Evolutionary conservation across 1,140 invertebrate species (phyloP), one percentile per base, ranked within the genome.

Genomic region (Ericerus pela): DNA sequence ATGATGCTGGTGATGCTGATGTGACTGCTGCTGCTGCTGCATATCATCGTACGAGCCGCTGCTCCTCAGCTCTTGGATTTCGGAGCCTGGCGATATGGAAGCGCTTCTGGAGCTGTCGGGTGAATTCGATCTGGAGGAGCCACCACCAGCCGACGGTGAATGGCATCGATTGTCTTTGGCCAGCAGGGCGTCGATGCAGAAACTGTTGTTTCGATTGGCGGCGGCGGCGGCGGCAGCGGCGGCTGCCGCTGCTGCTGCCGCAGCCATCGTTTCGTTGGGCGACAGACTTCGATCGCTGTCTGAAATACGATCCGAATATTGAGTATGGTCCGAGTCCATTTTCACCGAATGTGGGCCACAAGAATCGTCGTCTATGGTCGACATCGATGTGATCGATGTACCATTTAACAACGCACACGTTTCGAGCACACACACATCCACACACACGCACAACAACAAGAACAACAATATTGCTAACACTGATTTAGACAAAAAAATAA

Each of bases 101-200:
- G 68, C 68, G 62, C 72, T 69, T 33, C 60, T 51, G 51, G 53
- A 61, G 57, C 59, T 61, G 54, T 55, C 58, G 56, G 16, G 59
- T 58, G 28, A 62, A 58, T n/a, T 47, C 18, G 61, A 36, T n/a
- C n/a, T n/a, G n/a, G n/a, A n/a, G n/a, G n/a, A n/a, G n/a, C n/a
- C n/a, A n/a, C n/a, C n/a, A 24, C 61, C 12, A 53, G 61, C 27
- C 59, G 58, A 16, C 1, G 27, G 54, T n/a, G 60, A 43, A 22
- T 11, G n/a, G 18, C 27, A 52, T 24, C n/a, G 30, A 24, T 43
- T 43, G 2, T 24, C 54, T 20, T 47, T 56, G 6, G 69, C 78
- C 12, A 82, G 62, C n/a, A 82, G 64, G 0, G 79, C 79, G 51
- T 81, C 79, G 53, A 82, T 82, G 62, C 79, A 81, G 62, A 82